Evolutionary conservation across 2,113 vertebrate genomes (phyloP).

Genomic region (Todiramphus saurophagus): DNA sequence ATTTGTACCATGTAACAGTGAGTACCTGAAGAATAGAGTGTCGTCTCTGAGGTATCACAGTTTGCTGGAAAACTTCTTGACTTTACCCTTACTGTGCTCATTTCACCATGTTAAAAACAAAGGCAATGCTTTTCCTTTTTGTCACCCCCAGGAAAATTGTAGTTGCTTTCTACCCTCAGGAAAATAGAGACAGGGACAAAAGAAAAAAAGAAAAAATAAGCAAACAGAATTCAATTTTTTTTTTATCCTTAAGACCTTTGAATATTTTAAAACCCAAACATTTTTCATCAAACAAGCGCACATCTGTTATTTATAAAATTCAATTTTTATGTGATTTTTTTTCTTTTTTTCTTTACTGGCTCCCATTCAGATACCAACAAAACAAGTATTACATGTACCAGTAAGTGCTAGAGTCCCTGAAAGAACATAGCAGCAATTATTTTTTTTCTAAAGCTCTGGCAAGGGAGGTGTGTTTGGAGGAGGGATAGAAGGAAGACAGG

Average conservation of each 20-base stretch:
- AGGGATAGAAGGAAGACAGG: slow-evolving; percentile 16
- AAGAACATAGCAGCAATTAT: not conserved
- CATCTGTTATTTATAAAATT: slow-evolving; percentile 60
- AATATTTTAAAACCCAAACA: not conserved
- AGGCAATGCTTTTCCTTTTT: not conserved
- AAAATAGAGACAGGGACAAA: not conserved
- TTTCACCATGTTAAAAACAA: not conserved
- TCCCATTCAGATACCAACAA: slow-evolving; percentile 2
- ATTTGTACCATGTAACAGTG: not conserved
- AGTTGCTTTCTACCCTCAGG: not conserved
- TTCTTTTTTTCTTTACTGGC: not conserved
- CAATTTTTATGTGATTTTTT: slow-evolving; percentile 12
- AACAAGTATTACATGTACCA: slow-evolving; percentile 39
- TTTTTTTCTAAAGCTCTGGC: slow-evolving; percentile 29
- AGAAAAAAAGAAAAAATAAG: not conserved
- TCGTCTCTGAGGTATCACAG: not conserved
- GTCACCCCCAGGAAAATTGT: not conserved
- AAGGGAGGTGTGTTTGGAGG: slow-evolving; percentile 31
- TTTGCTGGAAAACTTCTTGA: not conserved
- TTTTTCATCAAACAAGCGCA: not conserved
- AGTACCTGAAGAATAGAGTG: not conserved
- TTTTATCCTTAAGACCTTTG: not conserved
- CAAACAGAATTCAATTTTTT: not conserved
- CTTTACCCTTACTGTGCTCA: not conserved
- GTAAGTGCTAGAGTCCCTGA: slow-evolving; percentile 40